Conservation (phyloP, 1,140 invertebrate genomes). For the Drosophila quadrilineata region DNA sequence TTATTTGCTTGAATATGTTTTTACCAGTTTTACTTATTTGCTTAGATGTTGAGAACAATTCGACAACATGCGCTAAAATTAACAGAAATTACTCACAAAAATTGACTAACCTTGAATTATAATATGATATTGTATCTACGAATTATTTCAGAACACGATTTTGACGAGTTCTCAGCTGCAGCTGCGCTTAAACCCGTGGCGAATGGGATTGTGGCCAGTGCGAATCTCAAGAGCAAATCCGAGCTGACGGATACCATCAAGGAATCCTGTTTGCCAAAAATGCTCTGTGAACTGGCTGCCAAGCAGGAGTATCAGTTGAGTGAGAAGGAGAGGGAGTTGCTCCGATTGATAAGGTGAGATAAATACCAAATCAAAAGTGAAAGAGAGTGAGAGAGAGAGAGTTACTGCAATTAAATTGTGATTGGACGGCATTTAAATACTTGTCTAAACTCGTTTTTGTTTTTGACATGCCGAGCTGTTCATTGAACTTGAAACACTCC, state of each 20-base stretch:
- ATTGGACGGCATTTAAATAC: too few relatives aligned
- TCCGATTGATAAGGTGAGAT: constrained; percentile 87
- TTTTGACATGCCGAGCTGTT: background rate
- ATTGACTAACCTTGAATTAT: background rate
- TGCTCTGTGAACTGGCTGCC: constrained; percentile 88
- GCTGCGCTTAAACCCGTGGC: constrained; percentile 56
- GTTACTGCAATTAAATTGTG: background rate
- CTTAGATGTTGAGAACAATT: constrained; percentile 1
- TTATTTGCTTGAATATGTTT: background rate
- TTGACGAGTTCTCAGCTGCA: constrained; percentile 68
- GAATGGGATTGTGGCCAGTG: constrained; percentile 36
- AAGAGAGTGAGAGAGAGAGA: background rate
- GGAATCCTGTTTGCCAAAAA: constrained; percentile 87
- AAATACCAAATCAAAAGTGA: background rate
- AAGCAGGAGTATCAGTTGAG: constrained; percentile 85
- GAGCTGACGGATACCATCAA: constrained; percentile 76
- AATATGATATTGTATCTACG: background rate
- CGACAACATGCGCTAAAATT: background rate
- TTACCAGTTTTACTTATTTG: constrained; percentile 10
- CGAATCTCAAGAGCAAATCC: constrained; percentile 60
- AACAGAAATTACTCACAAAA: constrained; percentile 1
- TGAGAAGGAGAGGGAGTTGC: constrained; percentile 87
- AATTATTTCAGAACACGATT: constrained; percentile 60
- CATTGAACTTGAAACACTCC: constrained; percentile 6
- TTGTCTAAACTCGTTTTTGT: background rate